phyloP scores from a whole-genome alignment of 1,140 invertebrate species.

The Megathymus violae region DNA sequence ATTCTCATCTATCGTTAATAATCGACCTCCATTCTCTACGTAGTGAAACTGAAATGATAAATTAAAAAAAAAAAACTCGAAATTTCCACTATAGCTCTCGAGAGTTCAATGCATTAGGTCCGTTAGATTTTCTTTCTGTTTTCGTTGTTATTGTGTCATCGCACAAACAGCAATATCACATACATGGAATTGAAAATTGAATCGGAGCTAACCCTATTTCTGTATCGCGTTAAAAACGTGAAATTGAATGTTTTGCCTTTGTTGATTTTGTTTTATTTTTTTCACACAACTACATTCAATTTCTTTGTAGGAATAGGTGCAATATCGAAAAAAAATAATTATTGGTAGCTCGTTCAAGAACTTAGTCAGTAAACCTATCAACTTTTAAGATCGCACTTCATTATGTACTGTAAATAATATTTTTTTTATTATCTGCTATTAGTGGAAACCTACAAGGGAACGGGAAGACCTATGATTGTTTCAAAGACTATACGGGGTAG shows the following conservation, averaged over 20 bases:
- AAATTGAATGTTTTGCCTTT: constrained; percentile 23
- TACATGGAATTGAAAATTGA: constrained; percentile 31
- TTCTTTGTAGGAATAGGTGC: not conserved
- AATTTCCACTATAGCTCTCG: constrained; percentile 2
- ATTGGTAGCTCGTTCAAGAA: not conserved
- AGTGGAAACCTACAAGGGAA: too few species aligned
- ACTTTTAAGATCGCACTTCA: too few species aligned
- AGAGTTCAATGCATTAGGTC: constrained; percentile 20
- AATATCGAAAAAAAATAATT: not conserved
- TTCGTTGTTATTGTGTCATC: constrained; percentile 24
- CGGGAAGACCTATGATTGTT: too few species aligned
- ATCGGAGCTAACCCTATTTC: constrained; percentile 31
- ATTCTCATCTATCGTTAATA: too few species aligned
- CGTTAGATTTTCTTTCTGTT: constrained; percentile 32
- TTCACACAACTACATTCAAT: not conserved
- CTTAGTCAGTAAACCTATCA: too few species aligned
- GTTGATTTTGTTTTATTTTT: constrained; percentile 4
- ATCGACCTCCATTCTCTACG: too few species aligned
- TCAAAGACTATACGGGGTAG: too few species aligned
- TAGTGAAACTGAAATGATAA: too few species aligned
- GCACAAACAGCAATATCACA: constrained; percentile 30
- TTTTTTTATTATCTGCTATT: too few species aligned
- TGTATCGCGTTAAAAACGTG: constrained; percentile 29
- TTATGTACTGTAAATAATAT: too few species aligned
- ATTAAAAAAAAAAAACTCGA: too few species aligned